A percentile compares a stretch with the other conserved stretches of the same genome.
Evolutionary conservation across 2,888 invertebrate species (phyloP).

Genomic region (Biston betularia): DNA sequence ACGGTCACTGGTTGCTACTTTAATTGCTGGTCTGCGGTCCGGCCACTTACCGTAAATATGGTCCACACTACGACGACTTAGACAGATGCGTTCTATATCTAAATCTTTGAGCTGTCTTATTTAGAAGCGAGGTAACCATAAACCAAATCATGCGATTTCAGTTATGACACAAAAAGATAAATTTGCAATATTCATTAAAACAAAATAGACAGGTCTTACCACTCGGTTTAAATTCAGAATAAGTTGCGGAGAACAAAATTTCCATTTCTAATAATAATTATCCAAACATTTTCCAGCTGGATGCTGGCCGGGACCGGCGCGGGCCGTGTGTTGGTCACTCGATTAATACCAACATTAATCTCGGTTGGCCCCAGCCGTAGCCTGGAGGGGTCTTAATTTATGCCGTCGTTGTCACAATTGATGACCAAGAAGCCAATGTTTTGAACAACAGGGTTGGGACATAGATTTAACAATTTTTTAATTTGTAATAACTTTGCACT

Average conservation of each 20-base stretch:
- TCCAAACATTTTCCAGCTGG: constrained; percentile 8
- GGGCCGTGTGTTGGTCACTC: constrained; percentile 72
- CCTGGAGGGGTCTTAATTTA: constrained; percentile 75
- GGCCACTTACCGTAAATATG: constrained; percentile 9
- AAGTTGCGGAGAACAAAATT: too few species aligned
- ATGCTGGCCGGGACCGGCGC: not conserved
- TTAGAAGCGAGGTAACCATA: too few species aligned
- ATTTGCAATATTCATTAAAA: too few species aligned
- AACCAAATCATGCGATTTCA: too few species aligned
- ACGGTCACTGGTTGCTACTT: constrained; percentile 46
- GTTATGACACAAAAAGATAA: too few species aligned
- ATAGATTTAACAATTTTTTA: constrained; percentile 10
- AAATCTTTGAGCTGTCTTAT: too few species aligned
- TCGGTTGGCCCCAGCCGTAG: constrained; percentile 57
- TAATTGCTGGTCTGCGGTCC: constrained; percentile 67
- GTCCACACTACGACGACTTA: constrained; percentile 2
- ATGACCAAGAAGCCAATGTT: constrained; percentile 72
- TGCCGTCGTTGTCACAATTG: constrained; percentile 82
- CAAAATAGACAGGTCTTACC: too few species aligned
- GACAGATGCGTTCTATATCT: not conserved
- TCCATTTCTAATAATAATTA: not conserved
- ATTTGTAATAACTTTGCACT: constrained; percentile 24
- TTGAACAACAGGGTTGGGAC: constrained; percentile 43
- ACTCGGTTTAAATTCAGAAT: too few species aligned
- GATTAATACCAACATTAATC: constrained; percentile 85